These are phyloP conservation scores for Balaeniceps rex DNA, from an alignment of 2,113 vertebrate species.

Conservation along the genomic window DNA sequence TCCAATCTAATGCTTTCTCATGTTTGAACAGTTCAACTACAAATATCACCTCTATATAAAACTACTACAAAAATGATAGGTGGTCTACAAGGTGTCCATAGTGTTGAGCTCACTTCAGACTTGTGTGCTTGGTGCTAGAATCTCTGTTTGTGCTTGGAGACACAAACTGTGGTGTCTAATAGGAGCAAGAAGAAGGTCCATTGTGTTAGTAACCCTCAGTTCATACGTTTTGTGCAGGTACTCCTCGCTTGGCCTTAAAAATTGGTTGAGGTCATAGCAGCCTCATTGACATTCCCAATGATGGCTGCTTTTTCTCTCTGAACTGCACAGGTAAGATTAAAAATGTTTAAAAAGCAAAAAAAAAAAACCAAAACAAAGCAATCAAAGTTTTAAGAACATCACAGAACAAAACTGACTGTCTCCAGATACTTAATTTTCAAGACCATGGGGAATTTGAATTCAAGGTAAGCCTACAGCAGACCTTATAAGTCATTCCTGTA, in stretches of 20 bases:
- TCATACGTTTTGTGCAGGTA: neutral
- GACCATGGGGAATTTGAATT: neutral
- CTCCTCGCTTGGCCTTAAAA: neutral
- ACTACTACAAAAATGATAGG: neutral
- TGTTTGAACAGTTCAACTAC: neutral
- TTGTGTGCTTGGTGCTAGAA: neutral
- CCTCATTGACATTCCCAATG: neutral
- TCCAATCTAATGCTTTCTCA: neutral
- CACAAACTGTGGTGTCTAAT: no score
- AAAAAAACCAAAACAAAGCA: neutral
- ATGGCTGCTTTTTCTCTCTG: neutral
- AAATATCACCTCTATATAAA: neutral
- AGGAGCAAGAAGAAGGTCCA: neutral
- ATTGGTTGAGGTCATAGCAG: neutral
- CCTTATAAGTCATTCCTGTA: neutral
- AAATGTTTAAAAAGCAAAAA: neutral
- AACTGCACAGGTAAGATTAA: neutral
- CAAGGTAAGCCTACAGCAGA: neutral
- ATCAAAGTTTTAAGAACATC: neutral
- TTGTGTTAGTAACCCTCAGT: neutral
- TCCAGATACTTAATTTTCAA: neutral
- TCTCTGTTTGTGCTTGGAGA: neutral
- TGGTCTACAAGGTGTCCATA: neutral
- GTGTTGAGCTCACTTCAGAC: neutral
- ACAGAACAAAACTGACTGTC: neutral